Percentiles rank a stretch among this genome's conserved stretches.
These are phyloP conservation scores for Bombus impatiens DNA, from an alignment of 1,140 invertebrate genomes.

Conservation along the genomic window DNA sequence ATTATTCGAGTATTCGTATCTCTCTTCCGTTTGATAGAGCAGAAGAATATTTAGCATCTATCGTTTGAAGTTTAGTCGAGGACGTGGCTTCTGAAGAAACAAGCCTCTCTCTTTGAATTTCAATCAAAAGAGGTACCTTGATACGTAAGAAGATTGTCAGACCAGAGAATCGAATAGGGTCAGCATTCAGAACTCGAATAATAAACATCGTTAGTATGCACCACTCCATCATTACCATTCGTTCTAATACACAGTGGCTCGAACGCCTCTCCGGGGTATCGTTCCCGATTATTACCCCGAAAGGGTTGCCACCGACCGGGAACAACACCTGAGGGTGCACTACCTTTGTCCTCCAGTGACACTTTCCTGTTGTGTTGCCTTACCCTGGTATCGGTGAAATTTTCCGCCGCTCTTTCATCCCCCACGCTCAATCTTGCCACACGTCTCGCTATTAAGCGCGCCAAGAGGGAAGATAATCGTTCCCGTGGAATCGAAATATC, in stretches of 20 bases:
- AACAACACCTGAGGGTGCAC: conserved; percentile 80
- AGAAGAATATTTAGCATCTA: background rate
- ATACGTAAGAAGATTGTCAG: conserved; percentile 9
- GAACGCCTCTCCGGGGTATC: conserved; percentile 77
- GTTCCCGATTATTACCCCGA: conserved; percentile 80
- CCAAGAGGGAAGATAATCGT: background rate
- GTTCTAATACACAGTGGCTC: conserved; percentile 75
- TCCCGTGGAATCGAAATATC: background rate
- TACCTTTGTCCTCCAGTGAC: conserved; percentile 56
- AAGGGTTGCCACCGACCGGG: conserved; percentile 76
- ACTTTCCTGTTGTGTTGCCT: conserved; percentile 3
- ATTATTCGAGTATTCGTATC: background rate
- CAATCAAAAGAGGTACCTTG: too few species aligned
- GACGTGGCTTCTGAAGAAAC: too few species aligned
- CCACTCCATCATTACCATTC: conserved; percentile 77
- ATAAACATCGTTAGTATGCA: conserved; percentile 73
- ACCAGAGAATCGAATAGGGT: conserved; percentile 29
- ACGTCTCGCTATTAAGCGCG: background rate
- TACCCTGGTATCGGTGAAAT: conserved; percentile 11
- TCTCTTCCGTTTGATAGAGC: background rate
- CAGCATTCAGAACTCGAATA: conserved; percentile 36
- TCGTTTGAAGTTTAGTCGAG: background rate
- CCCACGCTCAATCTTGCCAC: conserved; percentile 34
- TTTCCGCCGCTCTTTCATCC: conserved; percentile 53
- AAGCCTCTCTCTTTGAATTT: background rate